Base-by-base conservation (phyloP, 2,888 invertebrate genomes). In the Bombylius major region DNA sequence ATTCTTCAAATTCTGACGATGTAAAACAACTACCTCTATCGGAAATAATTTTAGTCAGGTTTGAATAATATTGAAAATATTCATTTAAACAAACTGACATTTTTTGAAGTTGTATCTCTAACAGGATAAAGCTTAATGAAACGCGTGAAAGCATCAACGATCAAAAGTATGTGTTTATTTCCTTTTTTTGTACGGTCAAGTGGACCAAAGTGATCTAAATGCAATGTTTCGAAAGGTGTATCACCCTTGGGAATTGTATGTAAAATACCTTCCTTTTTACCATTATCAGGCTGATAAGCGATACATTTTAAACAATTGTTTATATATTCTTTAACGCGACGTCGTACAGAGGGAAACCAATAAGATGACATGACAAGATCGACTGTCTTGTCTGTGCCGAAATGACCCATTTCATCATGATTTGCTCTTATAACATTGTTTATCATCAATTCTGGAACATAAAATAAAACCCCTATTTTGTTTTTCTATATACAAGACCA, bases 261-360 rank as follows among this genome's bases (percentile, higher is more conserved):
- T 13, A 68, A 51, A 32, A 56, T 57, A 13, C 66, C 64, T 56
- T 64, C 64, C 5, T 23, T 5, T n/a, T n/a, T n/a, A n/a, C n/a
- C n/a, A n/a, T n/a, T n/a, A n/a, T n/a, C n/a, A n/a, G 36, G 5
- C 5, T 44, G 11, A n/a, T 31, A 50, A 13, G 14, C 32, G n/a
- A 55, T 55, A 36, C 50, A 54, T 12, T 49, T 42, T 34, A 46
- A 44, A 34, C 49, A 54, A 14, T 50, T 54, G 13, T 23, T 32
- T 23, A 54, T 50, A 49, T 44, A 54, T 33, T 12, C 4, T 3
- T 46, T 45, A 8, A 55, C 42, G 9, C 23, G 31, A 12, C 13
- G 13, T 46, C 48, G 58, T 54, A 66, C 59, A 36, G 62, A 60
- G 9, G 65, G 64, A 58, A 68, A 67, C 63, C 65, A 68, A 60